Evolutionary conservation across 2,113 vertebrate genomes (phyloP).

Genomic region (Apus apus): DNA sequence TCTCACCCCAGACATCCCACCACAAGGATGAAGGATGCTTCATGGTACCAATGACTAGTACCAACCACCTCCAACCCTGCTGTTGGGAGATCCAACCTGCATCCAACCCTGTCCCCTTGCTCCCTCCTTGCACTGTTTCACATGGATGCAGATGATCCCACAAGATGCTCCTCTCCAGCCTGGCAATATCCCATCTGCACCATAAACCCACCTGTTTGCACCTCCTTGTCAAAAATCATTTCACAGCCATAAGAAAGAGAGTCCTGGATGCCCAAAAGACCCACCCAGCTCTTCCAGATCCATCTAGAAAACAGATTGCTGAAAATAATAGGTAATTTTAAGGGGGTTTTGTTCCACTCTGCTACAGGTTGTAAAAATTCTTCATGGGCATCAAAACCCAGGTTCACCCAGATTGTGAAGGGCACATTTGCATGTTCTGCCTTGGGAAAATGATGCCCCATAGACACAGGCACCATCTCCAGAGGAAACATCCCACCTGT

Average conservation of each 20-base stretch:
- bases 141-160: fast-evolving
- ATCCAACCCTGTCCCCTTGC: not conserved
- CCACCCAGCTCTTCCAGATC: not conserved
- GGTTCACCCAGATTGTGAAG: not conserved
- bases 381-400: fast-evolving
- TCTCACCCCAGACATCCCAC: not conserved
- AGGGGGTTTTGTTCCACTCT: fast-evolving
- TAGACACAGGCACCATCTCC: not conserved
- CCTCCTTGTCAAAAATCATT: not conserved
- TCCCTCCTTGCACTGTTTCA: too few species aligned
- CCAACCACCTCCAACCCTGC: not conserved
- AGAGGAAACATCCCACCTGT: fast-evolving
- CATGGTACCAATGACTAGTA: fast-evolving
- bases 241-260: not conserved
- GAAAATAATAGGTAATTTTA: not conserved
- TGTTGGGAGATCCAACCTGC: too few species aligned
- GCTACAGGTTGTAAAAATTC: not conserved
- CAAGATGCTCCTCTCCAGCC: not conserved
- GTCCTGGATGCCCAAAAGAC: not conserved
- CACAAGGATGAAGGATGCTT: not conserved
- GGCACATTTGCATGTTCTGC: fast-evolving
- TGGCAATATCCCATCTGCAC: not conserved
- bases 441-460: not conserved
- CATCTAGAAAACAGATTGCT: not conserved
- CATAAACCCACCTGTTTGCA: not conserved